These are phyloP conservation scores for Cephus sareptanus DNA, from an alignment of 2,888 invertebrate species.

Conservation along the genomic window DNA sequence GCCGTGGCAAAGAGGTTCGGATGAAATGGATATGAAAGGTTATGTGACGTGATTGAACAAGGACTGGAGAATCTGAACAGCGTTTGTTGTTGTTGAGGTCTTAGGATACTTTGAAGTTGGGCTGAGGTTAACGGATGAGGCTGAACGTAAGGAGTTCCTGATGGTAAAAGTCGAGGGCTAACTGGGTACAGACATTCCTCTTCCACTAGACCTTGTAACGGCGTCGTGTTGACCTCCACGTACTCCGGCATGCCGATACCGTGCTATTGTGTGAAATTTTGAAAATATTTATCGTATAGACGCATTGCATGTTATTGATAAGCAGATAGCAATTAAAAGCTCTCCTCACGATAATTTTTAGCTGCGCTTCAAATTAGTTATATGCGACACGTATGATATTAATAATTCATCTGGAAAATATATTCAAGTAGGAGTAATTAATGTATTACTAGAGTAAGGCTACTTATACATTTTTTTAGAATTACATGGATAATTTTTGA, in stretches of 20 bases:
- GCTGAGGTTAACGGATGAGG: slow-evolving; percentile 57
- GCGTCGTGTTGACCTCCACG: slow-evolving; percentile 52
- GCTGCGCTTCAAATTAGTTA: not conserved
- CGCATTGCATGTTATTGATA: not conserved
- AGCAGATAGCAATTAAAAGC: not conserved
- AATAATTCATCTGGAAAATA: not conserved
- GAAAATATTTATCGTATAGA: not conserved
- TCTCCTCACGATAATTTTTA: not conserved
- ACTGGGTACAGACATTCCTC: slow-evolving; percentile 62
- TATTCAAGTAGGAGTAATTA: not conserved
- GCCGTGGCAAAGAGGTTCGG: slow-evolving; percentile 33
- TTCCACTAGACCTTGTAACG: slow-evolving; percentile 53
- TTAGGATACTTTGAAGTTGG: slow-evolving; percentile 53
- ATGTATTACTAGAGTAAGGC: not conserved
- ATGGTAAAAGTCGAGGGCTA: slow-evolving; percentile 58
- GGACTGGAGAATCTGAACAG: slow-evolving; percentile 13
- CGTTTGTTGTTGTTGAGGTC: slow-evolving; percentile 24
- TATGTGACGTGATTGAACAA: not conserved
- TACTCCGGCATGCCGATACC: slow-evolving; percentile 61
- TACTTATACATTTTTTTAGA: not conserved
- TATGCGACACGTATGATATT: not conserved
- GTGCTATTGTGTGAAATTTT: slow-evolving; percentile 47
- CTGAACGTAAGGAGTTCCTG: slow-evolving; percentile 56
- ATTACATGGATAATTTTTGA: not conserved
- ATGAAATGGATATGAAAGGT: slow-evolving; percentile 17